Evolutionary conservation across 2,888 invertebrate genomes (phyloP), one percentile per base, ranked within the genome.

Genomic region (Lepidochrysops patricia): DNA sequence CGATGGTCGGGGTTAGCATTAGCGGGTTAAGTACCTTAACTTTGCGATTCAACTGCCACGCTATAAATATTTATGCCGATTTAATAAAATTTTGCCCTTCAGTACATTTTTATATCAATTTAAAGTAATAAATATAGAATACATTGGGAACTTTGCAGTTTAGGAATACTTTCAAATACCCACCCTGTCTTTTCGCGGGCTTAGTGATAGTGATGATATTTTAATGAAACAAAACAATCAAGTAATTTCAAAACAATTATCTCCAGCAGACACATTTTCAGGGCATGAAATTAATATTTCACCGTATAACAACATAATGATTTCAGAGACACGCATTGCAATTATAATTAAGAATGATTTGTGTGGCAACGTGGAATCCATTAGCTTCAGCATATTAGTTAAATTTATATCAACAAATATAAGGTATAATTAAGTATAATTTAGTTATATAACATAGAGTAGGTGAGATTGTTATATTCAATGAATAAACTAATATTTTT

Each of bases 1-100:
- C 15, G 52, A 52, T 52, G 13, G 52, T 27, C 27, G 52, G 27
- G 27, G 52, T 52, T 13, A 52, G 27, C 26, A 52, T 52, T 52
- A 27, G 15, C 27, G 26, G 52, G 26, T 23, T 43, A 43, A 43
- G 19, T 19, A 19, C 19, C 43, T 12, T 19, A 43, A 43, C 43
- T 43, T 43, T 9, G 19, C 9, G 43, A 19, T 43, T 19, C 19
- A 23, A 43, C 19, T 43, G 43, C 19, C 43, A 3, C 15, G 43
- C 43, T 19, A 43, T 43, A 43, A 43, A 43, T 43, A 43, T 43
- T 43, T 43, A 43, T 43, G 19, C 9, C 43, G 19, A 9, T 43
- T 43, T 43, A 43, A 43, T 43, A 43, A 43, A 43, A 43, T 43
- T 43, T 43, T 43, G 19, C 12, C 19, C 9, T 19, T 19, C 4